phyloP scores from a whole-genome alignment of 1,140 invertebrate genomes.

The Littorina saxatilis region DNA sequence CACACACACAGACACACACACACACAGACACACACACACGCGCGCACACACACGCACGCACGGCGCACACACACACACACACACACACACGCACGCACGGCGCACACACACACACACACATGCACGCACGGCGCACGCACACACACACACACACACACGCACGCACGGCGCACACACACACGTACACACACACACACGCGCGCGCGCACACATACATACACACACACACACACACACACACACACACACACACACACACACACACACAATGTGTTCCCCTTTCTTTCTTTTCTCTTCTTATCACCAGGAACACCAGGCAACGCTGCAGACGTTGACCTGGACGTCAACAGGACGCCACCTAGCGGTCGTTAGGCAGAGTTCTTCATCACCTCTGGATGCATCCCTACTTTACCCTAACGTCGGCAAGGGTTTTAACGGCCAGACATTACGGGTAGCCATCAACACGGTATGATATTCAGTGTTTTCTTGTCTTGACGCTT shows the following conservation, averaged over 20 bases:
- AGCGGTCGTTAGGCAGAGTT: background rate
- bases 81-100: conserved; percentile 1
- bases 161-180: no score
- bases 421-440: background rate
- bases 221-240: conserved; percentile 17
- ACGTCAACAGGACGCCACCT: conserved; percentile 5
- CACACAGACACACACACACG: no score
- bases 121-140: background rate
- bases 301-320: background rate
- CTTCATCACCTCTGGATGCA: background rate
- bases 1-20: no score
- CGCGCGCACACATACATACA: background rate
- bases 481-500: conserved; percentile 17
- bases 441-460: background rate
- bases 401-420: background rate
- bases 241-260: conserved; percentile 1
- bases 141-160: no score
- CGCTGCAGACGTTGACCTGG: conserved; percentile 6
- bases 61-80: background rate
- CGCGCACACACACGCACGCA: no score
- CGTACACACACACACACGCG: no score
- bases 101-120: background rate
- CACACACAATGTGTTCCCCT: background rate
- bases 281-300: background rate
- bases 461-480: background rate